A percentile compares a stretch with the other conserved stretches of the same genome.
Conservation (phyloP, 1,140 invertebrate species). For the Drosophila burlai region DNA sequence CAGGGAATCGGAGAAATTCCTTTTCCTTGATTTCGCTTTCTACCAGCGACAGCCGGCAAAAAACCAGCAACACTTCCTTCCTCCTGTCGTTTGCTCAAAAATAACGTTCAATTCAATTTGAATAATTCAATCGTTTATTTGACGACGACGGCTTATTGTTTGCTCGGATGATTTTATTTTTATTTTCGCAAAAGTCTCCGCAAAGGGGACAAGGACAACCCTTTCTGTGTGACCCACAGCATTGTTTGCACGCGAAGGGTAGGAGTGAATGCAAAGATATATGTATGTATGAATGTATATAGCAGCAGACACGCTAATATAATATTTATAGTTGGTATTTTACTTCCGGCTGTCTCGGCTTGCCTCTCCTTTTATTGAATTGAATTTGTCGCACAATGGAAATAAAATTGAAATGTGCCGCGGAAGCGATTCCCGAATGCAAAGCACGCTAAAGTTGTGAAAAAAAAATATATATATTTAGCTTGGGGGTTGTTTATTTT, state of each 20-base stretch:
- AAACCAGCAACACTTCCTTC: constrained; percentile 4
- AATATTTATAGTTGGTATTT: constrained; percentile 81
- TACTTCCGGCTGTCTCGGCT: constrained; percentile 62
- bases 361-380: constrained; percentile 62
- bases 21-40: constrained; percentile 21
- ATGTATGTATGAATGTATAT: background rate
- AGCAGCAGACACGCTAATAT: constrained; percentile 60
- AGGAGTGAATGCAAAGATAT: constrained; percentile 9
- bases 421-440: constrained; percentile 54
- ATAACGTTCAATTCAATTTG: constrained; percentile 63
- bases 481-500: constrained; percentile 29
- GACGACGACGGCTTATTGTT: constrained; percentile 30
- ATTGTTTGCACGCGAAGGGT: constrained; percentile 29
- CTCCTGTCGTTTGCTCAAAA: constrained; percentile 9
- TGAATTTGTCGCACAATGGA: constrained; percentile 53
- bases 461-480: background rate
- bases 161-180: constrained; percentile 15
- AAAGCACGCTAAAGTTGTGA: constrained; percentile 32
- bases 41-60: background rate
- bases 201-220: constrained; percentile 68
- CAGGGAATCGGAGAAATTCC: constrained; percentile 21
- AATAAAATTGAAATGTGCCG: constrained; percentile 60
- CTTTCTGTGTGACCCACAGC: constrained; percentile 47
- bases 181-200: constrained; percentile 43
- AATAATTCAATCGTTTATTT: constrained; percentile 50